These are phyloP conservation scores for Sabellastarte sp. DNA, from an alignment of 2,888 invertebrate genomes.

Conservation along the genomic window DNA sequence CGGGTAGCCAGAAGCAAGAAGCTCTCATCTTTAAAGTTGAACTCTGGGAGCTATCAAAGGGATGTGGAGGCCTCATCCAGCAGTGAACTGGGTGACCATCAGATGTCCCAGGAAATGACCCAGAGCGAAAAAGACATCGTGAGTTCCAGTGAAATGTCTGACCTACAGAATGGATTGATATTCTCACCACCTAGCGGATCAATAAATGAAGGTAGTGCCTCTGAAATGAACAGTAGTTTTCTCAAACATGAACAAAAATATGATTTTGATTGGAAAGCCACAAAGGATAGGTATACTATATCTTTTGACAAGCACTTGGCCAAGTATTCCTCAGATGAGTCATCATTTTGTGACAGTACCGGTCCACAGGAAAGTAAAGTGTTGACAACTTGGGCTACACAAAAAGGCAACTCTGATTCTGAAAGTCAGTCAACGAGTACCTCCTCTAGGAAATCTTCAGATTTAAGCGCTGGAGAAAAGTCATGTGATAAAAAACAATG, in stretches of 20 bases:
- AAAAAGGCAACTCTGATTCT: neutral
- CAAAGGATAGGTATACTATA: constrained; percentile 30
- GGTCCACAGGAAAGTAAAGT: neutral
- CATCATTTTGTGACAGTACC: constrained; percentile 5
- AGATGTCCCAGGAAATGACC: constrained; percentile 6
- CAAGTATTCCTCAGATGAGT: constrained; percentile 16
- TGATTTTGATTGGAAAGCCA: constrained; percentile 22
- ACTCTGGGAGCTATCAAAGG: constrained; percentile 27
- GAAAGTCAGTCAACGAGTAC: neutral
- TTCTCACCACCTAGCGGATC: constrained; percentile 17
- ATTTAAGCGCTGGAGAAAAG: neutral
- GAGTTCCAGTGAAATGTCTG: constrained; percentile 24
- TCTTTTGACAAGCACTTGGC: constrained; percentile 28
- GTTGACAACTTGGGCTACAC: constrained; percentile 17
- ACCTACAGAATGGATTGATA: constrained; percentile 21
- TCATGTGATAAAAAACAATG: too few relatives aligned
- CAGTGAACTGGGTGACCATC: neutral
- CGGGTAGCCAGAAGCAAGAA: neutral
- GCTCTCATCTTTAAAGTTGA: constrained; percentile 26
- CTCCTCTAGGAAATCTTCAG: neutral
- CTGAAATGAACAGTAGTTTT: constrained; percentile 6
- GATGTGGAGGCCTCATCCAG: constrained; percentile 7
- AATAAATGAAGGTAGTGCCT: neutral
- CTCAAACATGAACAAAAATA: constrained; percentile 3
- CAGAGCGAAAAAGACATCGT: constrained; percentile 8